Percentiles rank a stretch among this genome's conserved stretches.
Evolutionary conservation across 2,797 vertebrate genomes (phyloP).

Genomic region (Sandelia bainsii): DNA sequence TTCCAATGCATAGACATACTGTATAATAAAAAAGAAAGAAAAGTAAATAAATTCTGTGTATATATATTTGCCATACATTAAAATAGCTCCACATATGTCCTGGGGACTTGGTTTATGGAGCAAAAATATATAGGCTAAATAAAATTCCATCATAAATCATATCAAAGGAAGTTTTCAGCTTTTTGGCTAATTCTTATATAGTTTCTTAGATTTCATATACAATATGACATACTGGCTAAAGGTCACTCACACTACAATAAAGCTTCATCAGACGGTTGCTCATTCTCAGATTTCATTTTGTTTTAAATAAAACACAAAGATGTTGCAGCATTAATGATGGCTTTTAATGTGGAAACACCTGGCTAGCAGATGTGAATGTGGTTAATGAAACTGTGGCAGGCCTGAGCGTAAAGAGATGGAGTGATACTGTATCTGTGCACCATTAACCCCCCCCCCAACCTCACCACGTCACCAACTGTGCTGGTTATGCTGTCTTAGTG

Average conservation of each 20-base stretch:
- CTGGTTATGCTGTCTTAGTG: background rate
- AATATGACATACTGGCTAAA: background rate
- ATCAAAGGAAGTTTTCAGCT: background rate
- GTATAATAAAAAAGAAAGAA: background rate
- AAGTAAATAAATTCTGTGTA: background rate
- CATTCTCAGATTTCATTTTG: background rate
- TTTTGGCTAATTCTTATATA: background rate
- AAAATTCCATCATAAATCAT: background rate
- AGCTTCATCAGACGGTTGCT: background rate
- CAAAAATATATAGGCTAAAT: background rate
- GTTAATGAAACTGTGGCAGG: constrained; percentile 20
- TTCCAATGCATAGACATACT: too few relatives aligned
- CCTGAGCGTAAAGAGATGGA: constrained; percentile 41
- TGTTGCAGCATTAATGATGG: constrained; percentile 37
- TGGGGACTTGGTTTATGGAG: background rate
- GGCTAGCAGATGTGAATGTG: constrained; percentile 44
- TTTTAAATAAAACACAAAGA: constrained; percentile 7
- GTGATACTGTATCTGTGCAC: constrained; percentile 11
- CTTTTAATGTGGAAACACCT: constrained; percentile 49
- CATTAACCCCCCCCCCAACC: background rate
- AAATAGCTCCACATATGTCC: background rate
- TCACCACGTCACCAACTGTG: background rate
- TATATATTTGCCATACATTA: background rate
- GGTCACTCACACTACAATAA: background rate
- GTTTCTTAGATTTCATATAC: background rate